phyloP scores from a whole-genome alignment of 2,113 vertebrate genomes.

The Naja naja region DNA sequence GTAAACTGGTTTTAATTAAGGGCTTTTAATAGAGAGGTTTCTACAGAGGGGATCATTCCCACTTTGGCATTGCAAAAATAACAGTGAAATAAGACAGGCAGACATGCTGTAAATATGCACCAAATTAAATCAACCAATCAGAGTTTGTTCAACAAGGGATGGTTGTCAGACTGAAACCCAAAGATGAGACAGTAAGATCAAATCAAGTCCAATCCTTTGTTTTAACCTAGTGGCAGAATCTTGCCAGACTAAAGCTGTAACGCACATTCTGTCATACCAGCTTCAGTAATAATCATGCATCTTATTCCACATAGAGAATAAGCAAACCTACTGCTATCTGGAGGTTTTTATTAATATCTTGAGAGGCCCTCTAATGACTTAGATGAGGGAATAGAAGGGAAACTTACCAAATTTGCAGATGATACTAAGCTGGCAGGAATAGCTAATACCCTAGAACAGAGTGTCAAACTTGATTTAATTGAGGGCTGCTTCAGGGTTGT shows the following conservation, averaged over 20 bases:
- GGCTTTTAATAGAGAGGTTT: not conserved
- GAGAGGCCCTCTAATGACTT: no score
- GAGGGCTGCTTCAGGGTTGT: no score
- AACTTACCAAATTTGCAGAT: no score
- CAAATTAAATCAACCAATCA: not conserved
- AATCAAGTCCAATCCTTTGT: not conserved
- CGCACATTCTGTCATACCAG: not conserved
- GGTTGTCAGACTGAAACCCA: not conserved
- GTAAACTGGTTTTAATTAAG: not conserved
- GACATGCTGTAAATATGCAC: not conserved
- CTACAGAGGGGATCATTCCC: not conserved
- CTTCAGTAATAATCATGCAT: no score
- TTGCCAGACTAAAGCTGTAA: not conserved
- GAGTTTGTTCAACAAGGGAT: not conserved
- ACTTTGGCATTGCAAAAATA: not conserved
- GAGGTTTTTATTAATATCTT: no score
- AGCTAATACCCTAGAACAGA: no score
- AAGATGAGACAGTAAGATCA: not conserved
- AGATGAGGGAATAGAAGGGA: no score
- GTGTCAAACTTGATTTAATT: no score
- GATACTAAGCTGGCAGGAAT: no score
- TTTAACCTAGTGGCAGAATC: not conserved
- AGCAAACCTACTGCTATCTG: no score
- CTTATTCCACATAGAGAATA: no score
- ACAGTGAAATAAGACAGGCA: not conserved